Evolutionary conservation across 2,113 vertebrate species (phyloP), one percentile per base, ranked within the genome.

Genomic region (Sinocyclocheilus maitianheensis): DNA sequence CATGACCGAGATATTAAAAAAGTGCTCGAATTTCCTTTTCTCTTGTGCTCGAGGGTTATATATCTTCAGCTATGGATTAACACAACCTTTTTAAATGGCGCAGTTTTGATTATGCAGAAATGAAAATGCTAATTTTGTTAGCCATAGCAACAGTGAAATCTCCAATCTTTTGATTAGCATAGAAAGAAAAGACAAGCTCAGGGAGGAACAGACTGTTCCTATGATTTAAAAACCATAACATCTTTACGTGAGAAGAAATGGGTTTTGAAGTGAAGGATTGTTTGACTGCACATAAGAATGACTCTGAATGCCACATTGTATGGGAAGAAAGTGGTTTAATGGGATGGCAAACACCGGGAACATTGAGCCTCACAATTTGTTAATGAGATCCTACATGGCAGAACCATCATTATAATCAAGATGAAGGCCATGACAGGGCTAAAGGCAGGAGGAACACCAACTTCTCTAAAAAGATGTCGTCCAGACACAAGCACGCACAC

Each of bases 341-440:
- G 65, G 46, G 11, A 43, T 74, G 82, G 69, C 69, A 74, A 82
- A 84, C 69, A 84, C 48, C 7, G 30, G 69, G 67, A 84, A 84
- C 53, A 84, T 74, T 40, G 82, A 40, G 69, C 69, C 51, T 84
- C 82, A 75, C 69, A 74, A 74, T 84, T 58, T 84, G 82, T 84
- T 84, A 84, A 84, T 84, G 69, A 84, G 82, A 74, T 74, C 51
- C 67, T 72, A 72, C 13, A 84, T 74, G 82, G 60, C 82, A 84
- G 82, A 60, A 84, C 69, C 48, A 84, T 74, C 82, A 84, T 75
- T 84, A 84, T 84, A 84, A 74, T 84, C 82, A 75, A 84, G 82
- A 74, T 84, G 82, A 84, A 84, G 82, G 69, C 82, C 69, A 43
- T 74, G 53, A 24, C 82, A 43, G 82, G 51, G 69, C 34, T 74